Evolutionary conservation across 2,888 invertebrate species (phyloP), one percentile per base, ranked within the genome.

Genomic region (Tipula vernalis): DNA sequence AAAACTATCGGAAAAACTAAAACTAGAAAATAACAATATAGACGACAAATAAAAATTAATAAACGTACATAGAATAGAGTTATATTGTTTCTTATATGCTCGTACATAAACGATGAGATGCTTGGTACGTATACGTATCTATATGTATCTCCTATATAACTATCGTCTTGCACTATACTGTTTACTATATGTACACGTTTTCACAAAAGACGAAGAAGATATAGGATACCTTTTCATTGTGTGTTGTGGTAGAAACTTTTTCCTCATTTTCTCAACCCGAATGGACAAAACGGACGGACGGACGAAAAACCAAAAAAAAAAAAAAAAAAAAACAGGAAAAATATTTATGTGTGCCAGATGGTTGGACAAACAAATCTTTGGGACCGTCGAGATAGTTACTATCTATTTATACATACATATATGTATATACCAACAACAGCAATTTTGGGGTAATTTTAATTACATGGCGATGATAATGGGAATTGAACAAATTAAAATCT

Each of bases 1-100:
- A 71, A 71, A 71, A 71, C 71, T 71, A 71, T 71, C 71, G 71
- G 71, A 71, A 71, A 71, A 71, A 71, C 71, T 71, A 71, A 71
- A 71, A 71, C 71, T 71, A 71, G 71, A 71, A 71, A 71, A 71
- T 71, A 71, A 71, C 71, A 71, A 71, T 71, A 71, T 71, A 71
- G 71, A 71, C 71, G 71, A 71, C 71, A 71, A 71, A 71, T 71
- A 71, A 71, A 71, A 71, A 71, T 71, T 71, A 71, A 71, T 71
- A 71, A 71, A 71, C 28, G 71, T 71, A 71, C 71, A 71, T 71
- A 71, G 71, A 71, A 71, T 71, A 71, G 71, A 71, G 71, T 71
- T 71, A 71, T 71, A 71, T 71, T 71, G 71, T 71, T 71, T 28
- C 28, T 71, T 71, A 71, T 71, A 28, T 71, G 28, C n/a, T 4